phyloP scores from a whole-genome alignment of 2,888 invertebrate genomes.

The Itoplectis maculator region DNA sequence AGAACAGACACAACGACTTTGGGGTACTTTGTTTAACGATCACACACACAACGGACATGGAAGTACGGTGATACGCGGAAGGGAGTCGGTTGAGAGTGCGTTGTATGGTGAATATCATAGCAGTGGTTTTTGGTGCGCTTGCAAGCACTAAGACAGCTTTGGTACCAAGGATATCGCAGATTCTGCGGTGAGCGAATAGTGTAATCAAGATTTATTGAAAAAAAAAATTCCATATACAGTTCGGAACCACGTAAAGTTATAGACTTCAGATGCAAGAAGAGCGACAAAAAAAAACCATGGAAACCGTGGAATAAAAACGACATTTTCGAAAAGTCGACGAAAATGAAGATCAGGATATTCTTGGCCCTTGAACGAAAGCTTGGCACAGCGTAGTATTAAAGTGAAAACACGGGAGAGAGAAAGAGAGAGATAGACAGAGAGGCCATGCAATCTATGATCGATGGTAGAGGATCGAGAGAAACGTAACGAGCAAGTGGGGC shows the following conservation, averaged over 20 bases:
- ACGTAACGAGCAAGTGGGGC: background rate
- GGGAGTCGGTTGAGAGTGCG: conserved; percentile 21
- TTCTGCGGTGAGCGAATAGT: background rate
- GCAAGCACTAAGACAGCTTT: conserved; percentile 55
- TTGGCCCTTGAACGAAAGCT: conserved; percentile 36
- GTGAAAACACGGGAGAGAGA: conserved; percentile 47
- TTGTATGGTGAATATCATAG: conserved; percentile 19
- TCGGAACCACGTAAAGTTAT: background rate
- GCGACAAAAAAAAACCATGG: background rate
- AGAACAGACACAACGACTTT: background rate
- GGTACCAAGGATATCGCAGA: conserved; percentile 38
- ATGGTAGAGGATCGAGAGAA: conserved; percentile 3
- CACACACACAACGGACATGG: conserved; percentile 1
- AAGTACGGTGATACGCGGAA: background rate
- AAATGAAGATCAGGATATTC: background rate
- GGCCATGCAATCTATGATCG: conserved; percentile 42
- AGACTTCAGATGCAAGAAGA: background rate
- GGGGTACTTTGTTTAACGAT: conserved; percentile 28
- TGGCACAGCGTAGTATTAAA: conserved; percentile 18
- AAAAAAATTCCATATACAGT: no score
- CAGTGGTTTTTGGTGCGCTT: conserved; percentile 23
- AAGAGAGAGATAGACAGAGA: background rate
- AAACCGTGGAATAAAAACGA: no score
- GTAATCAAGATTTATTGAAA: no score
- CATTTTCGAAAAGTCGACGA: background rate